Evolutionary conservation across 2,113 vertebrate genomes (phyloP), one percentile per base, ranked within the genome.

Genomic region (Passer montanus): DNA sequence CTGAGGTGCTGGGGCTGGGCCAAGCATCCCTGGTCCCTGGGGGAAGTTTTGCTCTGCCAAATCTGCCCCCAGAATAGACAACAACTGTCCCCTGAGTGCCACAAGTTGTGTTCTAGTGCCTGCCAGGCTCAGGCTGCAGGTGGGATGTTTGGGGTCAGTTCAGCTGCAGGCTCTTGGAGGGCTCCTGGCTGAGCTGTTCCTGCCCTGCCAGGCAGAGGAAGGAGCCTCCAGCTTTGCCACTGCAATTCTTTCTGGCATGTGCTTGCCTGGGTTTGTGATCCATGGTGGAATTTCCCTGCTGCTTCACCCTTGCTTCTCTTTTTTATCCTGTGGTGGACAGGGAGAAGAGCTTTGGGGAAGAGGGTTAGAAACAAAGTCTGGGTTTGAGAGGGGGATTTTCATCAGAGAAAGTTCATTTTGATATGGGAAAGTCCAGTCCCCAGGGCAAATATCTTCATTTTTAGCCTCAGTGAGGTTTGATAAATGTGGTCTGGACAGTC

Each of bases 211-310:
- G 39, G 86, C 37, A 10, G 15, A 20, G n/a, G 28, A 5, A 26
- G 5, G 31, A 63, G 58, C 59, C 24, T 46, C 26, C 70, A 19
- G 41, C n/a, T 44, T 10, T 44, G 11, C 11, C 12, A 2, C 35
- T 33, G 46, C 56, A 19, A 0, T 55, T 78, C n/a, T 52, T 20
- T 12, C 49, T 27, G 20, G 31, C 20, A 0, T 3, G 67, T 67
- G 23, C 58, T 18, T 4, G 14, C 50, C 41, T 56, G 47, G 12
- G 1, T 39, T 37, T 69, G 49, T 60, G 58, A 17, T 35, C 56
- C 1, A 0, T 1, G 4, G 21, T 53, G 75, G 20, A 24, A 18
- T 37, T 30, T 14, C 2, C 0, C 0, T 22, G 33, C 46, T 72
- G 18, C 13, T 79, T 58, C 24, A 15, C 7, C 0, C 30, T 50